Conservation (phyloP, 1,140 invertebrate genomes). For the Lasioglossum albipes region DNA sequence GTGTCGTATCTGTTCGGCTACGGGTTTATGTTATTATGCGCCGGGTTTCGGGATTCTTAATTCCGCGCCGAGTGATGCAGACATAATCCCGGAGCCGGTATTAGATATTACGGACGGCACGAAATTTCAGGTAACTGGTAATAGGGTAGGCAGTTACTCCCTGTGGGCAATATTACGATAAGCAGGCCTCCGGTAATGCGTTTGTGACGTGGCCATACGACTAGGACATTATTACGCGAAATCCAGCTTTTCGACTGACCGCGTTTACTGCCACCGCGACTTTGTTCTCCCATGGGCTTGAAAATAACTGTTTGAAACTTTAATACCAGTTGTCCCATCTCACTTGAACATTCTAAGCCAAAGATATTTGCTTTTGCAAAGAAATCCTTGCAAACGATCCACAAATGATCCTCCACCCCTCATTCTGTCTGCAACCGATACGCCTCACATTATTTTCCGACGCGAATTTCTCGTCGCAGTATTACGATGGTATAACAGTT, state of each 20-base stretch:
- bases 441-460: not conserved
- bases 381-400: too few species aligned
- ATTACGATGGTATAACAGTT: not conserved
- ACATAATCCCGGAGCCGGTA: not conserved
- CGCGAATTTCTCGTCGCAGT: not conserved
- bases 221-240: slow-evolving; percentile 41
- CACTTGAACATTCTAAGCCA: too few species aligned
- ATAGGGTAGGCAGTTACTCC: slow-evolving; percentile 37
- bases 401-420: too few species aligned
- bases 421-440: not conserved
- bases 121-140: slow-evolving; percentile 49
- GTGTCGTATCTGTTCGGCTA: not conserved
- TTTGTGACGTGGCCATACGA: slow-evolving; percentile 22
- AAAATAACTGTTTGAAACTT: too few species aligned
- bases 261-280: not conserved
- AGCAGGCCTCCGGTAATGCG: slow-evolving; percentile 41
- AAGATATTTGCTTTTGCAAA: too few species aligned
- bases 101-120: slow-evolving; percentile 20
- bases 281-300: not conserved
- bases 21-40: not conserved
- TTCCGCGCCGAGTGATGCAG: not conserved
- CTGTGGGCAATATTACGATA: slow-evolving; percentile 46
- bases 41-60: too few species aligned
- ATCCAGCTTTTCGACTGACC: slow-evolving; percentile 25
- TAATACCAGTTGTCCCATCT: too few species aligned